phyloP scores from a whole-genome alignment of 2,888 invertebrate genomes.

The Hirtodrosophila duncani region DNA sequence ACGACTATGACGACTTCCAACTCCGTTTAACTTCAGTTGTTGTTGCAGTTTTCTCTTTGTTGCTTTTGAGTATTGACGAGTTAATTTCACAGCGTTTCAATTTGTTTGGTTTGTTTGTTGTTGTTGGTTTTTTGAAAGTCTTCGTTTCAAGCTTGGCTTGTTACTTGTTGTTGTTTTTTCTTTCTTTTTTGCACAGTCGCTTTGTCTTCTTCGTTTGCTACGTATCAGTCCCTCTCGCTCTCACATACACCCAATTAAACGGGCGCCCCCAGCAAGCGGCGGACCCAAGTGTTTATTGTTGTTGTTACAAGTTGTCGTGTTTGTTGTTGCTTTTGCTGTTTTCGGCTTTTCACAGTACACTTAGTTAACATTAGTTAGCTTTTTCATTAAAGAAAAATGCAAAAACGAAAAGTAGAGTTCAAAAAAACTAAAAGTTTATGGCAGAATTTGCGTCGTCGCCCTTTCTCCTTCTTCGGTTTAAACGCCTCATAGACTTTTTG shows the following conservation, averaged over 20 bases:
- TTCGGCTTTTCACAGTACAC: slow-evolving; percentile 25
- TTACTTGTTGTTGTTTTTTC: slow-evolving; percentile 29
- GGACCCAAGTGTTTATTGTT: slow-evolving; percentile 13
- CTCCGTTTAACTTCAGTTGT: slow-evolving; percentile 51
- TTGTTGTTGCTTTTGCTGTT: slow-evolving; percentile 9
- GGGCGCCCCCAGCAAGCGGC: slow-evolving; percentile 8
- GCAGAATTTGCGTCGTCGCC: slow-evolving; percentile 49
- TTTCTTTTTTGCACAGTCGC: slow-evolving; percentile 57
- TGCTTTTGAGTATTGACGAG: slow-evolving; percentile 72
- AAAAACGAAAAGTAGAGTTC: slow-evolving; percentile 60
- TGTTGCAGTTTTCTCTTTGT: slow-evolving; percentile 38
- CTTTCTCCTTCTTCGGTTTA: slow-evolving; percentile 67
- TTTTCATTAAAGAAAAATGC: slow-evolving; percentile 32
- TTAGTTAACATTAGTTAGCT: slow-evolving; percentile 1
- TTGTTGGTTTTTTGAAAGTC: slow-evolving; percentile 53
- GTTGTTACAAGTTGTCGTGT: slow-evolving; percentile 5
- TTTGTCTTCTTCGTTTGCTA: slow-evolving; percentile 35
- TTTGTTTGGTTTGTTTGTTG: slow-evolving; percentile 66
- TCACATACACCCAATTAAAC: slow-evolving; percentile 27
- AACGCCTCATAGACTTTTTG: slow-evolving; percentile 55
- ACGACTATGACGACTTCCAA: slow-evolving; percentile 40
- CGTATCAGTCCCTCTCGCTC: slow-evolving; percentile 20
- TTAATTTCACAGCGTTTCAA: slow-evolving; percentile 69
- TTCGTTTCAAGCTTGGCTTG: slow-evolving; percentile 71
- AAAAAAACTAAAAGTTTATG: slow-evolving; percentile 61